A percentile compares a stretch with the other conserved stretches of the same genome.
Evolutionary conservation across 2,888 invertebrate genomes (phyloP).

Genomic region (Nomada ruficornis): DNA sequence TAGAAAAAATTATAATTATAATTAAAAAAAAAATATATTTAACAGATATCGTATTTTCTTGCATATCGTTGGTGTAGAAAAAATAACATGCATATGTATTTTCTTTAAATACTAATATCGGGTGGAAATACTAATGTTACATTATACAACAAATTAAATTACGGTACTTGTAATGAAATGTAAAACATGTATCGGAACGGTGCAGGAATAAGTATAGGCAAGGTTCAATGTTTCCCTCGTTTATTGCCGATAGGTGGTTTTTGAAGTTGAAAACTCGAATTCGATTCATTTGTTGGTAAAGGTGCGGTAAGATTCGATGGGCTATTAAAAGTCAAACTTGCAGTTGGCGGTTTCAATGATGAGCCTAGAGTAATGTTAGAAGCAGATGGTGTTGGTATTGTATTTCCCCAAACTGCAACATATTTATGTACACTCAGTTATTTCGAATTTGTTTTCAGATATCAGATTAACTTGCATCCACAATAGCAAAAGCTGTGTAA

Average conservation of each 20-base stretch:
- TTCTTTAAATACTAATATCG: not conserved
- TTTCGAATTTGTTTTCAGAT: slow-evolving; percentile 31
- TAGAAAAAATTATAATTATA: not conserved
- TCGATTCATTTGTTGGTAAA: slow-evolving; percentile 76
- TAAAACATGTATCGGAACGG: slow-evolving; percentile 16
- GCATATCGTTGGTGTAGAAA: slow-evolving; percentile 2
- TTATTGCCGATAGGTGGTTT: slow-evolving; percentile 89
- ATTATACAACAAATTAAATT: slow-evolving; percentile 4
- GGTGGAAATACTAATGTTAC: not conserved
- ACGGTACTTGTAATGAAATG: slow-evolving; percentile 24
- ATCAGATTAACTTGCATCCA: slow-evolving; percentile 28
- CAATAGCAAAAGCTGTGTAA: slow-evolving; percentile 53
- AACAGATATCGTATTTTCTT: not conserved
- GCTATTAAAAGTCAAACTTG: slow-evolving; percentile 81
- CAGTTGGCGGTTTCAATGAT: slow-evolving; percentile 81
- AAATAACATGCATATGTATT: slow-evolving; percentile 2
- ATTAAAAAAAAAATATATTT: too few species aligned
- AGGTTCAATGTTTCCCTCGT: slow-evolving; percentile 88
- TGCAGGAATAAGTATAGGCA: slow-evolving; percentile 33
- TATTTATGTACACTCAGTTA: slow-evolving; percentile 50
- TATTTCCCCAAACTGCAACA: slow-evolving; percentile 81
- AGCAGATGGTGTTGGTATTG: slow-evolving; percentile 76
- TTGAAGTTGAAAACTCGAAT: slow-evolving; percentile 88
- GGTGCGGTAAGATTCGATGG: slow-evolving; percentile 81
- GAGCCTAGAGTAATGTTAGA: slow-evolving; percentile 75